Evolutionary conservation across 2,113 vertebrate species (phyloP), one percentile per base, ranked within the genome.

Genomic region (Rafetus swinhoei): DNA sequence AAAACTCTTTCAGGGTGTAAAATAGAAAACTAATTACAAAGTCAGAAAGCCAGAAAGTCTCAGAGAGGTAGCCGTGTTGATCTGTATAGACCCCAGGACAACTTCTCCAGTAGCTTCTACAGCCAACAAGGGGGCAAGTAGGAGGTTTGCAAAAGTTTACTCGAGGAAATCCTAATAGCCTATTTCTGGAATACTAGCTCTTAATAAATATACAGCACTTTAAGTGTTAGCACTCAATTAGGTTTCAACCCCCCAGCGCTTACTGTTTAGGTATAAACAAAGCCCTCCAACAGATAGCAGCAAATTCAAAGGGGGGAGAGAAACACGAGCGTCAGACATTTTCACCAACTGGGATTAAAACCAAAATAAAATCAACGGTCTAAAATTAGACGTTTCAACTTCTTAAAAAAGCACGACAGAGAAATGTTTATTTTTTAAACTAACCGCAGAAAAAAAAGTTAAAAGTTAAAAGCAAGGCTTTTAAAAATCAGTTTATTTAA

Each of bases 191-290:
- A 97, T 96, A 95, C 95, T 87, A 94, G 90, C 97, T 97, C 97
- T 97, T 97, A 97, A 96, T 97, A 97, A 97, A 96, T 96, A 95
- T 96, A 96, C 95, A 95, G 96, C 97, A 97, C 97, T 96, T 96
- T 95, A 97, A 97, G 97, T 97, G 97, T 97, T 97, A 90, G 95
- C 94, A 95, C 96, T 97, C 97, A 97, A 95, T 97, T 97, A 95
- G 95, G 94, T 94, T 95, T 96, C 89, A 96, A 96, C 96, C 93
- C 87, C 39, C 32, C 87, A 25, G 82, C 94, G 91, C 96, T 97
- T 96, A 96, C 92, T 74, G 87, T 92, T n/a, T 92, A 93, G 95
- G 95, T 86, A 97, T 96, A 97, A 97, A 97, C 97, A 96, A 91
- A 97, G 92, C 95, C 87, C 88, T 89, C 76, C 29, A 57, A 93